A percentile compares a stretch with the other conserved stretches of the same genome.
Conservation (phyloP, 1,140 invertebrate species). For the Orchestia grillus region DNA sequence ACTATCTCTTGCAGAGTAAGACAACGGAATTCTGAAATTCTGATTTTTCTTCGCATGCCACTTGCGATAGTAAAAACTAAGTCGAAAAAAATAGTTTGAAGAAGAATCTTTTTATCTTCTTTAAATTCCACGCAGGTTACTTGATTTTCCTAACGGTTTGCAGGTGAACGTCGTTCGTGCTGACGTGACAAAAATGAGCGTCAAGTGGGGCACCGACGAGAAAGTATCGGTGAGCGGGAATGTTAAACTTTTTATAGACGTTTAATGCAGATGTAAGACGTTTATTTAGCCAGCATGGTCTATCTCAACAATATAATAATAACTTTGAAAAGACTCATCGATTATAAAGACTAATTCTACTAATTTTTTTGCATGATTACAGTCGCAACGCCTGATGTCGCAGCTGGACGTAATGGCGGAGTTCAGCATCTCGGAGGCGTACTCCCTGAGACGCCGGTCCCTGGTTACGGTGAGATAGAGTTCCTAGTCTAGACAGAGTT, state of each 20-base stretch:
- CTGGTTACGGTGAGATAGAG: background rate
- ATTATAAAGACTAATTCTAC: too few relatives aligned
- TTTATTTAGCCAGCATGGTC: too few relatives aligned
- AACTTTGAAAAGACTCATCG: too few relatives aligned
- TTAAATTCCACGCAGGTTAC: background rate
- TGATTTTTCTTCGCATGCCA: too few relatives aligned
- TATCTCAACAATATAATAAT: too few relatives aligned
- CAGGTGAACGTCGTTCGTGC: background rate
- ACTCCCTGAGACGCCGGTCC: background rate
- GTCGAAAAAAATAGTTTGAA: too few relatives aligned
- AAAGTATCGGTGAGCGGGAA: background rate
- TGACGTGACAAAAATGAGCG: background rate
- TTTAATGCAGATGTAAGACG: too few relatives aligned
- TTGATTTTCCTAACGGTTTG: background rate
- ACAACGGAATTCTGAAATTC: too few relatives aligned
- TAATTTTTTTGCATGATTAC: background rate
- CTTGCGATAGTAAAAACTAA: too few relatives aligned
- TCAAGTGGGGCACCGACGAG: background rate
- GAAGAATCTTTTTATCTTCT: too few relatives aligned
- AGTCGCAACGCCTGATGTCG: background rate
- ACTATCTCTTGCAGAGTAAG: too few relatives aligned
- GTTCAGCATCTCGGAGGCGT: background rate
- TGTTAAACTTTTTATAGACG: background rate
- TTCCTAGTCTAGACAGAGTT: too few relatives aligned
- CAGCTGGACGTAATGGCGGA: background rate